Evolutionary conservation across 1,140 invertebrate genomes (phyloP).

Genomic region (Thalassaphorura encarpata): DNA sequence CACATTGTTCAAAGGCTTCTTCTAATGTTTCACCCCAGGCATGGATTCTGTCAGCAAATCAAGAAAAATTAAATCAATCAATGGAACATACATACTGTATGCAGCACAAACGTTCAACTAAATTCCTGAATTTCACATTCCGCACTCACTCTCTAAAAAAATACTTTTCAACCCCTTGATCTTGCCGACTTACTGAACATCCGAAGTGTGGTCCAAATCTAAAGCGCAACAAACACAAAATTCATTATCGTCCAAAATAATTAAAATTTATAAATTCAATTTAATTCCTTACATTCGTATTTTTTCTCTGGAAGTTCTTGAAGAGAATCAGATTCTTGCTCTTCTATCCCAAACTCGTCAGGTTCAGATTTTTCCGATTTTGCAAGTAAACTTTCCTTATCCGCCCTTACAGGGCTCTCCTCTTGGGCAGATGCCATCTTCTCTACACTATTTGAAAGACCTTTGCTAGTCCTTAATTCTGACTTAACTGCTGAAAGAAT

Average conservation of each 20-base stretch:
- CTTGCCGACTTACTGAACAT: slow-evolving; percentile 87
- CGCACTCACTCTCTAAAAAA: background rate
- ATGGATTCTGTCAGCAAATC: slow-evolving; percentile 56
- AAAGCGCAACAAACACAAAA: slow-evolving; percentile 40
- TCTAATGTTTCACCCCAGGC: slow-evolving; percentile 78
- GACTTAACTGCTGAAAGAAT: too few species aligned
- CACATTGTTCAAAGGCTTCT: slow-evolving; percentile 93
- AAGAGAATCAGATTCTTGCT: background rate
- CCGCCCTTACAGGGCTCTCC: too few species aligned
- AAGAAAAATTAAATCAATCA: slow-evolving; percentile 20
- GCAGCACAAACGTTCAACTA: background rate
- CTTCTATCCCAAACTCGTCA: background rate
- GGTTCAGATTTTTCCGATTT: slow-evolving; percentile 26
- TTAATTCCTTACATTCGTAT: slow-evolving; percentile 64
- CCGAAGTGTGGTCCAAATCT: slow-evolving; percentile 96
- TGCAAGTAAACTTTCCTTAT: too few species aligned
- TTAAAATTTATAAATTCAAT: background rate
- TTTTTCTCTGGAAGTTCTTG: slow-evolving; percentile 45
- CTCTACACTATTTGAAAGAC: too few species aligned
- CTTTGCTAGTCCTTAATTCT: too few species aligned
- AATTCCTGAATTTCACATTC: background rate
- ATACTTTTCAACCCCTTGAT: too few species aligned
- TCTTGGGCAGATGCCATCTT: too few species aligned
- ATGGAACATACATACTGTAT: background rate
- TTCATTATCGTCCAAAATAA: slow-evolving; percentile 13